Conservation (phyloP, 2,888 invertebrate species). For the Malacosoma neustria region DNA sequence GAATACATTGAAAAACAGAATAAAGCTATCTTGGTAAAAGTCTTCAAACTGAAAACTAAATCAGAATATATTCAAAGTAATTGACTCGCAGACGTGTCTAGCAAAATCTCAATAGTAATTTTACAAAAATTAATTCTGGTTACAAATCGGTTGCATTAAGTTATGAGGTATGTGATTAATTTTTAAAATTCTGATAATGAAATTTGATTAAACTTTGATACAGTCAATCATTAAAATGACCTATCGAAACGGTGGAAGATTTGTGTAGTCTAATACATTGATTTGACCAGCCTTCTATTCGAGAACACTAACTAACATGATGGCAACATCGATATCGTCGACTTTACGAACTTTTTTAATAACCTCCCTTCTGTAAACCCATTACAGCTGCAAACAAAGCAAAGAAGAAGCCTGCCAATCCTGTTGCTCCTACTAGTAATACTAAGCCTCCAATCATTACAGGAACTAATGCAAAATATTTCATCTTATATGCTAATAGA, state of each 20-base stretch:
- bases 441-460: slow-evolving; percentile 82
- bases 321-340: slow-evolving; percentile 55
- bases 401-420: slow-evolving; percentile 91
- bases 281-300: not conserved
- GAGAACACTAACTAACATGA: slow-evolving; percentile 14
- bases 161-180: too few species aligned
- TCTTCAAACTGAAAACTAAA: too few species aligned
- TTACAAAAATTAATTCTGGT: too few species aligned
- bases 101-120: too few species aligned
- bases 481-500: slow-evolving; percentile 87
- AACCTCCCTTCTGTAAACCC: slow-evolving; percentile 77
- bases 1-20: not conserved
- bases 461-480: slow-evolving; percentile 86
- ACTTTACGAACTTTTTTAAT: slow-evolving; percentile 38
- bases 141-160: too few species aligned
- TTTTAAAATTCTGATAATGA: too few species aligned
- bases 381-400: slow-evolving; percentile 89
- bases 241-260: not conserved
- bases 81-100: too few species aligned
- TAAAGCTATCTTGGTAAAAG: too few species aligned
- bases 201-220: too few species aligned
- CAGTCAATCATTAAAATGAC: too few species aligned
- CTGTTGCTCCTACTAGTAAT: slow-evolving; percentile 84
- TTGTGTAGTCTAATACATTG: not conserved
- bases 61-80: too few species aligned